phyloP scores from a whole-genome alignment of 23 tunicate genomes.

The Phallusia fumigata region DNA sequence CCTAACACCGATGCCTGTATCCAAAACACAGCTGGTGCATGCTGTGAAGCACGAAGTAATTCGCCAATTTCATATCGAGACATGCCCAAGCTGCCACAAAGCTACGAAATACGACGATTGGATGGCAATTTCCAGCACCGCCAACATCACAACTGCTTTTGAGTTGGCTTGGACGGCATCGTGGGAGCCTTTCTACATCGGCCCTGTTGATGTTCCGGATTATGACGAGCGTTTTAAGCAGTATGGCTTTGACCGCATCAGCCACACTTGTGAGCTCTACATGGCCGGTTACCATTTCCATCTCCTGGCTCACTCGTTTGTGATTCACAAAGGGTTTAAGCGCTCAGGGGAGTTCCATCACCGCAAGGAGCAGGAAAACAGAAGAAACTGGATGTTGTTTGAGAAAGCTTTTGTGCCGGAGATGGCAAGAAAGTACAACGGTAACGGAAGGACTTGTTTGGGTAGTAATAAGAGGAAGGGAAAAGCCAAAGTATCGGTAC shows the following conservation, averaged over 20 bases:
- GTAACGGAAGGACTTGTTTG: slow-evolving; percentile 10
- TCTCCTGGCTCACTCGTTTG: slow-evolving; percentile 65
- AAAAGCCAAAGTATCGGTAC: slow-evolving; percentile 32
- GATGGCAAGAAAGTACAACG: slow-evolving; percentile 28
- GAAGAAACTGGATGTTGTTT: slow-evolving; percentile 53
- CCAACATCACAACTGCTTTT: slow-evolving; percentile 29
- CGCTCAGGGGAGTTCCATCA: slow-evolving; percentile 49
- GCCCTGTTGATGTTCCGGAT: slow-evolving; percentile 40
- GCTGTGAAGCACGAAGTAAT: slow-evolving; percentile 26
- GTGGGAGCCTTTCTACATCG: slow-evolving; percentile 97
- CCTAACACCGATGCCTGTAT: slow-evolving; percentile 31
- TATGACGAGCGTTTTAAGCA: slow-evolving; percentile 92
- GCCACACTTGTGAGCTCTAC: slow-evolving; percentile 84
- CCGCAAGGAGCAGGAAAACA: slow-evolving; percentile 69
- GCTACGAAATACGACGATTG: slow-evolving; percentile 81
- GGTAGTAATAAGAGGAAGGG: slow-evolving; percentile 15
- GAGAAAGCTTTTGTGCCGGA: slow-evolving; percentile 42
- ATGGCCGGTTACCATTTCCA: slow-evolving; percentile 64
- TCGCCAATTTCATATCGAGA: slow-evolving; percentile 67
- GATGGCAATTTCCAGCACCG: slow-evolving; percentile 48
- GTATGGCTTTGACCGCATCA: slow-evolving; percentile 94
- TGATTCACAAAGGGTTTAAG: slow-evolving; percentile 89
- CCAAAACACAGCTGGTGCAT: slow-evolving; percentile 32
- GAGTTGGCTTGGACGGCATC: slow-evolving; percentile 70
- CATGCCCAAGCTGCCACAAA: slow-evolving; percentile 90